Base-by-base conservation (phyloP, 2,888 invertebrate genomes). In the Melangyna quadrimaculata region DNA sequence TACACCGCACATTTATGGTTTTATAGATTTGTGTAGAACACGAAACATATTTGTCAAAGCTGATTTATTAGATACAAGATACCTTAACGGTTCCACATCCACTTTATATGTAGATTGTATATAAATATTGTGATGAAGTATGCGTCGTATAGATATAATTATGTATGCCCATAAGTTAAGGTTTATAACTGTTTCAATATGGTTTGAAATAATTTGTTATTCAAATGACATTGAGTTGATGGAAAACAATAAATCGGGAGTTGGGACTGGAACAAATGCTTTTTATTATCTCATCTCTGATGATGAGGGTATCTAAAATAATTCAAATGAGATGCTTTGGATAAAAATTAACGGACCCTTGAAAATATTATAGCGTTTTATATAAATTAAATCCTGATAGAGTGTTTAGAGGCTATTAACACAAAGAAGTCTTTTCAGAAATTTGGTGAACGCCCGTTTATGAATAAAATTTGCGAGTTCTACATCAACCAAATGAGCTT, bases 1-100 rank as follows among this genome's bases (percentile, higher is more conserved):
- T 40, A 24, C 71, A 67, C 71, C 55, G 19, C 35, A 65, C 59
- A 63, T 32, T 71, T 83, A 84, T 71, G 51, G 71, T 78, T 79
- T 84, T 84, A 79, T 84, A 27, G 74, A 71, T 84, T 79, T 74
- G 74, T 84, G 74, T 84, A 53, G 65, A 84, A 79, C 79, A 75
- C 51, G 74, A 53, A 74, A 71, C 70, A 57, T 75, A 84, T 84
- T 84, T 75, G 78, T 79, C 79, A 67, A 59, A 8, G 40, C 27
- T 84, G 74, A 84, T 84, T 84, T 71, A 84, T 75, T 12, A 19
- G 59, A 40, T 63, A 53, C 43, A 19, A 82, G 67, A 61, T 72
- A 55, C 72, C 53, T 61, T 82, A 78, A 73, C 61, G 32, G 69
- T 55, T 70, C 7, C 24, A 29, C 55, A 10, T 27, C 1, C 2